Base-by-base conservation (phyloP, 2,888 invertebrate species). In the Dinocampus coccinellae region DNA sequence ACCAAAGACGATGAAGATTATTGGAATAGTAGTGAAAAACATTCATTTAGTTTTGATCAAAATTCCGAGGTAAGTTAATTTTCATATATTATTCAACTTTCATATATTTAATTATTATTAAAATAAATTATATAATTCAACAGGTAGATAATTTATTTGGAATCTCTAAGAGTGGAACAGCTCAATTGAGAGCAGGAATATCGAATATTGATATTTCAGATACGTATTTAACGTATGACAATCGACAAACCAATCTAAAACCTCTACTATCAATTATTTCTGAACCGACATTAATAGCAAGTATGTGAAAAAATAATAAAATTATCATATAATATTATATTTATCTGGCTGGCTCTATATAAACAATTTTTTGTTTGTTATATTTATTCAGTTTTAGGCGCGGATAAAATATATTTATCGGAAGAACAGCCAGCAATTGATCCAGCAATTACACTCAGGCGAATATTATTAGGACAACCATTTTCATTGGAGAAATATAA, bases 11-110 rank as follows among this genome's bases (percentile, higher is more conserved):
- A 92, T 63, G 93, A 93, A 73, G 93, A 92, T 79, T 95, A 93
- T 87, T 95, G 95, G 95, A 93, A 94, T 84, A 92, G 91, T 47
- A 93, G 92, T 79, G 91, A 92, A 79, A 93, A 92, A 13, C 91
- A 91, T 76, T 93, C 93, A 0, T 93, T 95, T 78, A 93, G 90
- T 84, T 95, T 95, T 83, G 95, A 95, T 77, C 77, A 77, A 64
- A 94, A 94, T 73, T 94, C 93, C 78, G 93, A 93, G 79, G 93
- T 92, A 83, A 88, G 72, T 62, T 33, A 63, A 4, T 47, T 53
- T n/a, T 69, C 72, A 24, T 63, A 58, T 62, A 24, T 39, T 64
- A 33, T 24, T 34, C 73, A 26, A n/a, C n/a, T n/a, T 24, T 65
- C 63, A 62, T 80, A 80, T 63, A 26, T 22, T 62, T 60, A 61